phyloP scores from a whole-genome alignment of 2,797 vertebrate genomes.

The Kryptopterus vitreolus region DNA sequence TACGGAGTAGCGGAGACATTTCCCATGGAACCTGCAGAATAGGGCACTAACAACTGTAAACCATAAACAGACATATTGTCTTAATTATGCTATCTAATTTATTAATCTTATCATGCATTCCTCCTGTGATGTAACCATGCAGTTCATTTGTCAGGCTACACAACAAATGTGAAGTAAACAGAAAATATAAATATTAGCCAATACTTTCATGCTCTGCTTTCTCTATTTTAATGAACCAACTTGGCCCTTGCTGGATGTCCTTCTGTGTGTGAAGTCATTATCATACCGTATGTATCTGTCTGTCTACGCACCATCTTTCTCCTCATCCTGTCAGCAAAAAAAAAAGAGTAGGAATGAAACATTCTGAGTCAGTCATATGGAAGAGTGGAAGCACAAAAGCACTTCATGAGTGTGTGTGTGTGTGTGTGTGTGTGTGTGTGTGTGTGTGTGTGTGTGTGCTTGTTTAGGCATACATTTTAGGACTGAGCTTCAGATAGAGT shows the following conservation, averaged over 20 bases:
- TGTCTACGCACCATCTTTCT: constrained; percentile 16
- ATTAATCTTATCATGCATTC: background rate
- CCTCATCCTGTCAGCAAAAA: constrained; percentile 19
- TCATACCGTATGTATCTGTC: constrained; percentile 17
- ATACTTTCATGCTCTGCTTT: constrained; percentile 13
- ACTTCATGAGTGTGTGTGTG: constrained; percentile 46
- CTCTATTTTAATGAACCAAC: constrained; percentile 23
- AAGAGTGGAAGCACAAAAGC: constrained; percentile 66
- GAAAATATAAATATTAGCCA: constrained; percentile 5
- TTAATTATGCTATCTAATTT: background rate
- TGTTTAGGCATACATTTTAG: constrained; percentile 50
- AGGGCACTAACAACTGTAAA: constrained; percentile 1
- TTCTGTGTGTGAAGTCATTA: constrained; percentile 40
- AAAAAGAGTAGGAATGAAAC: constrained; percentile 22
- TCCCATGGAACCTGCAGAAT: constrained; percentile 22
- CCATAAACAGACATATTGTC: background rate
- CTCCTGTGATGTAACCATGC: background rate
- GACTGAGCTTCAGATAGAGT: constrained; percentile 32
- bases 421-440: background rate
- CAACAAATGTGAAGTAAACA: background rate
- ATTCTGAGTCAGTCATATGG: constrained; percentile 55
- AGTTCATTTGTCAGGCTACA: background rate
- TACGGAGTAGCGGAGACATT: constrained; percentile 50
- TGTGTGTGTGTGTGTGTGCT: constrained; percentile 32
- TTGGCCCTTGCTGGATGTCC: constrained; percentile 18